A percentile compares a stretch with the other conserved stretches of the same genome.
phyloP scores from a whole-genome alignment of 2,113 vertebrate species.

The Salminus brasiliensis region DNA sequence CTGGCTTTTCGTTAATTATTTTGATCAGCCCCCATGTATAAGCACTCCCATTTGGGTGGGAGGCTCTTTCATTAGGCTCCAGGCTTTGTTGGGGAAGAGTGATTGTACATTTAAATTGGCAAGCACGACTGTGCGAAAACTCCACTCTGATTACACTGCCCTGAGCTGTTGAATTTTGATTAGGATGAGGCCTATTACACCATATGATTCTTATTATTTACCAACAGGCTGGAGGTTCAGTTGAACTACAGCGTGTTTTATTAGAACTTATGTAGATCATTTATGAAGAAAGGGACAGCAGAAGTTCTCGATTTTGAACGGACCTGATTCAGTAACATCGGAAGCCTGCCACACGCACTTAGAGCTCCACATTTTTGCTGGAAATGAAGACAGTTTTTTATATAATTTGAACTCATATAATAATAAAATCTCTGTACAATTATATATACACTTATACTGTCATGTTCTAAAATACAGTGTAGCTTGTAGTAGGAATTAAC shows the following conservation, averaged over 20 bases:
- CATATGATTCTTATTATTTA: slow-evolving; percentile 82
- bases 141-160: slow-evolving; percentile 73
- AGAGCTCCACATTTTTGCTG: slow-evolving; percentile 38
- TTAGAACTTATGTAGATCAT: slow-evolving; percentile 69
- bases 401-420: too few relatives aligned
- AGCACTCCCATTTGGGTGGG: slow-evolving; percentile 8
- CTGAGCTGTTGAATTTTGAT: slow-evolving; percentile 74
- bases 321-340: slow-evolving; percentile 70
- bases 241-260: slow-evolving; percentile 77
- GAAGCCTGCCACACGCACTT: too few relatives aligned
- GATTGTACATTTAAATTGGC: slow-evolving; percentile 46
- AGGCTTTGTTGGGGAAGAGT: slow-evolving; percentile 43
- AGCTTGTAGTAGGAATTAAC: slow-evolving; percentile 66
- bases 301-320: slow-evolving; percentile 69
- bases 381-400: too few relatives aligned
- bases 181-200: slow-evolving; percentile 70
- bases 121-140: slow-evolving; percentile 52
- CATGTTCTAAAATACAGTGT: slow-evolving; percentile 52
- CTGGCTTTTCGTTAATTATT: slow-evolving; percentile 32
- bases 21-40: slow-evolving; percentile 22
- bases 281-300: slow-evolving; percentile 54
- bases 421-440: too few relatives aligned
- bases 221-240: slow-evolving; percentile 73
- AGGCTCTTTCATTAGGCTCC: slow-evolving; percentile 43
- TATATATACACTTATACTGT: too few relatives aligned